Evolutionary conservation across 1,140 invertebrate species (phyloP).

Genomic region (Sipha flava): DNA sequence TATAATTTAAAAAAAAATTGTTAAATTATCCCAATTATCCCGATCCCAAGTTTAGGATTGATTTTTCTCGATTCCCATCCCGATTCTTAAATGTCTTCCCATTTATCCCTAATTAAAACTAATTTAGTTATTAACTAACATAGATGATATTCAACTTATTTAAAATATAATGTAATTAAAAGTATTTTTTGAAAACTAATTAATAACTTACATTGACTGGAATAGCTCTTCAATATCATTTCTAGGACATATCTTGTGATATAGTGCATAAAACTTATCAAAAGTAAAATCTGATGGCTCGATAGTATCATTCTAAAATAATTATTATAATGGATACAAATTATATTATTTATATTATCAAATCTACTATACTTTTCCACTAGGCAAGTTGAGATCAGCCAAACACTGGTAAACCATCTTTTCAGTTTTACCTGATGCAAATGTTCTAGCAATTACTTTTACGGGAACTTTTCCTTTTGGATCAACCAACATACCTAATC

Average conservation of each 20-base stretch:
- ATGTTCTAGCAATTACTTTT: slow-evolving; percentile 91
- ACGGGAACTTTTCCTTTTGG: slow-evolving; percentile 93
- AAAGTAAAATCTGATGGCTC: slow-evolving; percentile 93
- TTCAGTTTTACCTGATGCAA: slow-evolving; percentile 96
- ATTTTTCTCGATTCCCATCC: too few relatives aligned
- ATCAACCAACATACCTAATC: slow-evolving; percentile 84
- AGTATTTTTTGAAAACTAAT: too few relatives aligned
- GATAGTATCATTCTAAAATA: slow-evolving; percentile 77
- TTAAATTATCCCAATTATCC: too few relatives aligned
- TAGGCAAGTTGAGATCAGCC: slow-evolving; percentile 84
- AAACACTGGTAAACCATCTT: slow-evolving; percentile 96
- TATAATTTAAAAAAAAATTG: too few relatives aligned
- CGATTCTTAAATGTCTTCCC: too few relatives aligned
- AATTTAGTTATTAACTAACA: too few relatives aligned
- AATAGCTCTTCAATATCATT: slow-evolving; percentile 99
- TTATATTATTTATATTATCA: not conserved
- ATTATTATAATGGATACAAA: not conserved
- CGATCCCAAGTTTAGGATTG: too few relatives aligned
- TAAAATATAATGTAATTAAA: too few relatives aligned
- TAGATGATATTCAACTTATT: too few relatives aligned
- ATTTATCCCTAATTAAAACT: too few relatives aligned
- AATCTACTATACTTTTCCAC: slow-evolving; percentile 68
- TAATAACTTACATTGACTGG: slow-evolving; percentile 83
- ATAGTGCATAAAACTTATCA: slow-evolving; percentile 96
- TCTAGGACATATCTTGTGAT: slow-evolving; percentile 97